Base-by-base conservation (phyloP, 23 tunicate genomes). In the Ciona savignyi region DNA sequence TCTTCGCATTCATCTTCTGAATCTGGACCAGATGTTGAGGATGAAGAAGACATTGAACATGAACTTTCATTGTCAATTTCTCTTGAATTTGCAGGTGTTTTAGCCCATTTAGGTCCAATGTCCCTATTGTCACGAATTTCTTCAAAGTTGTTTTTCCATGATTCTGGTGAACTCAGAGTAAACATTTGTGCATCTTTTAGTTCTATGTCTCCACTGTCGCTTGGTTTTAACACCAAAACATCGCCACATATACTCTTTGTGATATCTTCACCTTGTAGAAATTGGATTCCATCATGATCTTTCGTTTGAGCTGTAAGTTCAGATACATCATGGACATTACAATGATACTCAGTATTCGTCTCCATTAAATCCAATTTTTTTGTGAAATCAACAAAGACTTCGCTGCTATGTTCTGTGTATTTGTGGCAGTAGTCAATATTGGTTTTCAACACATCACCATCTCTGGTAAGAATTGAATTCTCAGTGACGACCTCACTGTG, bases 211-310 rank as follows among this genome's bases (percentile, higher is more conserved):
- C 73, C 73, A 4, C 33, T 31, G 73, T 69, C 73, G 23, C 34
- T 31, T 34, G 73, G 23, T 69, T 69, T 69, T 21, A 69, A 15
- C 35, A 69, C 34, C 73, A 69, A 30, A 20, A 69, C 49, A 31
- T 2, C 73, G 4, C 1, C 23, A 69, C 51, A 23, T 31, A 15
- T 19, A 42, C 15, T 15, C 56, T 42, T 15, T 15, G 15, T 42
- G 56, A 9, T 42, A 42, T 42, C 9, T 9, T 42, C 56, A 42
- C 11, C 56, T n/a, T n/a, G n/a, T n/a, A n/a, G n/a, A n/a, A n/a
- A n/a, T n/a, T n/a, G n/a, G n/a, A n/a, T n/a, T n/a, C n/a, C n/a
- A n/a, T n/a, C n/a, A n/a, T n/a, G n/a, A n/a, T n/a, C n/a, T n/a
- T n/a, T n/a, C n/a, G n/a, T n/a, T n/a, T n/a, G n/a, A n/a, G n/a